A percentile compares a stretch with the other conserved stretches of the same genome.
Conservation (phyloP, 2,888 invertebrate genomes). For the Epiperipatus broadwayi region DNA sequence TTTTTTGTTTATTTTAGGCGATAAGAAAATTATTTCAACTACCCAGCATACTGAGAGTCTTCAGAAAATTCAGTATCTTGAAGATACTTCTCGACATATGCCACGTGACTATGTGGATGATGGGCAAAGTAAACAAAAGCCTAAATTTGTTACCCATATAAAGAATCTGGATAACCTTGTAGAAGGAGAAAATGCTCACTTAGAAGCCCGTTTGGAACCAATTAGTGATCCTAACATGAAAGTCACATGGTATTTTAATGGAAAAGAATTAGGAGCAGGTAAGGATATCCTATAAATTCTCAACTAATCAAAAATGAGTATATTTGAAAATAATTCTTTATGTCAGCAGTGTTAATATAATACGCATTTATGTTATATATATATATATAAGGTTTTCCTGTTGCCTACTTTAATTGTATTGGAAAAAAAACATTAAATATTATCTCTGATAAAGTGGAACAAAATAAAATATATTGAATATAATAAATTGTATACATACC, state of each 20-base stretch:
- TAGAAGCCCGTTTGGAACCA: conserved; percentile 82
- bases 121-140: conserved; percentile 55
- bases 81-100: conserved; percentile 64
- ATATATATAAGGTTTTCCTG: too few species aligned
- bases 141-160: conserved; percentile 64
- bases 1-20: too few species aligned
- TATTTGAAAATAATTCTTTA: too few species aligned
- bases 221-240: conserved; percentile 76
- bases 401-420: too few species aligned
- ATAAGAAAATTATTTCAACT: too few species aligned
- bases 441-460: too few species aligned
- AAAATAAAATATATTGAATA: too few species aligned
- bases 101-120: too few species aligned
- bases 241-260: conserved; percentile 34
- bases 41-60: conserved; percentile 32
- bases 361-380: too few species aligned
- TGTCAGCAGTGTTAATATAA: too few species aligned
- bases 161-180: conserved; percentile 64
- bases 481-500: too few species aligned
- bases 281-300: conserved; percentile 11
- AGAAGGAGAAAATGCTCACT: conserved; percentile 75
- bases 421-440: too few species aligned
- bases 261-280: conserved; percentile 35
- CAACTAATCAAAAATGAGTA: not conserved
- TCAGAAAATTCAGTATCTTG: conserved; percentile 26